phyloP scores from a whole-genome alignment of 2,113 vertebrate genomes.

The Spheniscus mendiculus region DNA sequence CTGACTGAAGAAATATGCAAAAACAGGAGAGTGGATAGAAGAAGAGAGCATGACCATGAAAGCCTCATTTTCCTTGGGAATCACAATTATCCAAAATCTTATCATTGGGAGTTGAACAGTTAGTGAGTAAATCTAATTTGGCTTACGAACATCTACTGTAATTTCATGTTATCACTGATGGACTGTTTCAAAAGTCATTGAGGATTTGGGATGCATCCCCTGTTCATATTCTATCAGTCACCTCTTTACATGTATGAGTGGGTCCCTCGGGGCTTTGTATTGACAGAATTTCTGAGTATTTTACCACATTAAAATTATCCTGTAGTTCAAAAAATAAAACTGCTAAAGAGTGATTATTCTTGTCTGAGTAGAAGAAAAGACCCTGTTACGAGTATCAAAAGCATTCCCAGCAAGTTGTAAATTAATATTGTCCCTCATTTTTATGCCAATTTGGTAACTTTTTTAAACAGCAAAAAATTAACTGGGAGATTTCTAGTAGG shows the following conservation, averaged over 20 bases:
- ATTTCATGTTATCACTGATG: neutral
- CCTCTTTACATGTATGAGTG: rapidly evolving
- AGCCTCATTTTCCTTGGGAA: neutral
- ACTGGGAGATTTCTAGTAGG: neutral
- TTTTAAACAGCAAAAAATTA: neutral
- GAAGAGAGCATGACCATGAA: neutral
- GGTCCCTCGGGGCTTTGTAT: rapidly evolving
- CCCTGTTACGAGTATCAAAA: neutral
- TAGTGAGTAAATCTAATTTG: neutral
- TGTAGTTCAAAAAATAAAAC: neutral
- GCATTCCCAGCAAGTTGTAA: neutral
- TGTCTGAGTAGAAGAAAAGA: neutral
- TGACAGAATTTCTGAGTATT: neutral
- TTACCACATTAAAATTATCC: neutral
- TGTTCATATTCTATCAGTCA: neutral
- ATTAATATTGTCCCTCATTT: neutral
- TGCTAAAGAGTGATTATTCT: neutral
- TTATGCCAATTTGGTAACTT: neutral
- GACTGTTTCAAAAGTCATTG: neutral
- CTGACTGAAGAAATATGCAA: neutral
- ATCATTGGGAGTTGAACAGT: neutral
- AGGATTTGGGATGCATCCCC: neutral
- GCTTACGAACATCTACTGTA: neutral
- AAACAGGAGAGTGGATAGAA: neutral
- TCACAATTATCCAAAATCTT: neutral